Conservation (phyloP, 1,140 invertebrate species). For the Megathymus violae region DNA sequence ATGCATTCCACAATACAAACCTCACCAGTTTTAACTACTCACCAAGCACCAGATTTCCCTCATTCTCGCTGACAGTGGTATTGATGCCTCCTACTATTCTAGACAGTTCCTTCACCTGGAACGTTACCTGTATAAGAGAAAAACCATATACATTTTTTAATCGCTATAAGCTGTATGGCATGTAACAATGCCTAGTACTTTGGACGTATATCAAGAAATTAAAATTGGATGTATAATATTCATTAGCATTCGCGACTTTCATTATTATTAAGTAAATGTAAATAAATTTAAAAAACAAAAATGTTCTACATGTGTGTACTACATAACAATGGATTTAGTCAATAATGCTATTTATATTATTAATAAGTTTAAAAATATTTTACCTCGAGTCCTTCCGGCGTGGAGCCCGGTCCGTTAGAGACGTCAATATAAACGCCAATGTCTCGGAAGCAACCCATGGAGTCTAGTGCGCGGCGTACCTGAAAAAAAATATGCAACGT, state of each 20-base stretch:
- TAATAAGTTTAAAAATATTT: too few species aligned
- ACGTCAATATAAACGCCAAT: slow-evolving; percentile 93
- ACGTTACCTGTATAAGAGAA: slow-evolving; percentile 87
- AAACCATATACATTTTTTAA: background rate
- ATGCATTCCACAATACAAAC: too few species aligned
- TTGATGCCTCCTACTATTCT: slow-evolving; percentile 91
- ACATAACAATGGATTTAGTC: too few species aligned
- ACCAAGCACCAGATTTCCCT: slow-evolving; percentile 90
- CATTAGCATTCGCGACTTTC: too few species aligned
- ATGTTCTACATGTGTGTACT: too few species aligned
- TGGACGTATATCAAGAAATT: too few species aligned
- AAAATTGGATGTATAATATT: too few species aligned
- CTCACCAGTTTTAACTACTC: slow-evolving; percentile 28
- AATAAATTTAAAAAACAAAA: too few species aligned
- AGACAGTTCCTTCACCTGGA: slow-evolving; percentile 90
- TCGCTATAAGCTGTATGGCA: too few species aligned
- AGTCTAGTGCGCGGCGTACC: slow-evolving; percentile 89
- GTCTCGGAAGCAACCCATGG: slow-evolving; percentile 92
- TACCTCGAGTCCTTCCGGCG: slow-evolving; percentile 91
- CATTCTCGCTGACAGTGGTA: slow-evolving; percentile 93
- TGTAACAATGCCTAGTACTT: too few species aligned
- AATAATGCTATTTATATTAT: too few species aligned
- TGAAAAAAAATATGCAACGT: slow-evolving; percentile 50
- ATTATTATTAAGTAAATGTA: too few species aligned
- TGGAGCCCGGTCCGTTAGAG: slow-evolving; percentile 88